A percentile compares a stretch with the other conserved stretches of the same genome.
Conservation (phyloP, 2,888 invertebrate species). For the Uloborus plumipes region DNA sequence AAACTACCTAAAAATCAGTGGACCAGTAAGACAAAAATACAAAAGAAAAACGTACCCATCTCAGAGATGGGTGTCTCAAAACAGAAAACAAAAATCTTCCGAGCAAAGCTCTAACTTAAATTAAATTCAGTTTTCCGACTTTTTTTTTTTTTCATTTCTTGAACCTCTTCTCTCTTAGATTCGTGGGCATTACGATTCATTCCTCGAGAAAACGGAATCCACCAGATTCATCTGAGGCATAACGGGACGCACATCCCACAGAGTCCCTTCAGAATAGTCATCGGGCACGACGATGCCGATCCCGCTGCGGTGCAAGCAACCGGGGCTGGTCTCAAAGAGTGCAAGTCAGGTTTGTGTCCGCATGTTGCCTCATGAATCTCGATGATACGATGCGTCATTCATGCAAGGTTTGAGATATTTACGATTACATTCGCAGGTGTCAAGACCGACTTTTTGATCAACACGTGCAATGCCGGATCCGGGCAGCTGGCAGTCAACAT, state of each 20-base stretch:
- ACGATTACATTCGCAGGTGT: conserved; percentile 74
- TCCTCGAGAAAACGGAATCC: conserved; percentile 94
- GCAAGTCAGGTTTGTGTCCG: conserved; percentile 80
- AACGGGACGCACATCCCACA: conserved; percentile 97
- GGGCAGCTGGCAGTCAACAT: conserved; percentile 94
- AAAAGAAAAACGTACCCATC: too few relatives aligned
- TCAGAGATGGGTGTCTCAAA: too few relatives aligned
- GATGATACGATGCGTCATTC: too few relatives aligned
- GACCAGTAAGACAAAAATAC: too few relatives aligned
- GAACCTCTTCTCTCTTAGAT: conserved; percentile 68
- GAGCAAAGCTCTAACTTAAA: neutral
- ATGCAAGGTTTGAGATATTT: too few relatives aligned
- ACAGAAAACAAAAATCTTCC: too few relatives aligned
- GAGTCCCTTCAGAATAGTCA: conserved; percentile 91
- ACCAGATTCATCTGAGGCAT: conserved; percentile 88
- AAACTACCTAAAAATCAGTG: too few relatives aligned
- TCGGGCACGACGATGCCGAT: conserved; percentile 93
- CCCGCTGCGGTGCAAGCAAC: conserved; percentile 93
- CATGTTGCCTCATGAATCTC: too few relatives aligned
- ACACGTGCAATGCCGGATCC: conserved; percentile 95
- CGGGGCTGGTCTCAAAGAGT: conserved; percentile 86
- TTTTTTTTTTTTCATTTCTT: neutral
- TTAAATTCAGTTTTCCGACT: neutral
- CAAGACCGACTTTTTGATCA: conserved; percentile 94
- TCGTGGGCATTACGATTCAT: conserved; percentile 87